Evolutionary conservation across 2,797 vertebrate genomes (phyloP).

Genomic region (Sebastes melanostomus): DNA sequence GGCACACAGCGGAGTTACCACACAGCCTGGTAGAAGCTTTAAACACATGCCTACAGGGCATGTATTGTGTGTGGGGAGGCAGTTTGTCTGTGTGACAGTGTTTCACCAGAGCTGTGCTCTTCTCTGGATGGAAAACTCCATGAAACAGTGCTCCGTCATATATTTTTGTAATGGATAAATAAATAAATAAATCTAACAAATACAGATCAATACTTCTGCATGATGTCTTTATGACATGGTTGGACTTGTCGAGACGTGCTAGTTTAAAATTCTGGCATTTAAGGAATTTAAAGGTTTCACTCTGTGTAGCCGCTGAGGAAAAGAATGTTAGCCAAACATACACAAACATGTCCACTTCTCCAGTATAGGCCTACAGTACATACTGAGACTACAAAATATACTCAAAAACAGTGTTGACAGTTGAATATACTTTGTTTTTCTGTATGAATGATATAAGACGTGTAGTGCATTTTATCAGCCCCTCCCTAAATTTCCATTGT

Average conservation of each 20-base stretch:
- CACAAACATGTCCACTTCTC: background rate
- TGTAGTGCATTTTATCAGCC: background rate
- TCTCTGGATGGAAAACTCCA: background rate
- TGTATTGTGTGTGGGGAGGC: conserved; percentile 2
- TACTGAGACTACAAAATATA: background rate
- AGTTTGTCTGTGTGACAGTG: background rate
- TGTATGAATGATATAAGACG: background rate
- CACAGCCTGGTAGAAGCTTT: background rate
- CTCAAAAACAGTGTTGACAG: too few species aligned
- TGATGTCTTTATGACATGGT: background rate
- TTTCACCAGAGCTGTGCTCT: background rate
- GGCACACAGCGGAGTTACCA: background rate
- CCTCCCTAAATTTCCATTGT: background rate
- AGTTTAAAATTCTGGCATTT: background rate
- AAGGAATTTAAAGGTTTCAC: conserved; percentile 1
- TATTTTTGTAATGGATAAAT: background rate
- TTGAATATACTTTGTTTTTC: background rate
- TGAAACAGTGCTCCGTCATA: background rate
- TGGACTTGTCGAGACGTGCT: conserved; percentile 3
- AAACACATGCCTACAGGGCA: conserved; percentile 24
- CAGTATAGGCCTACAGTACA: background rate
- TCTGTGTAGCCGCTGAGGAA: background rate
- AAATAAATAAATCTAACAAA: background rate
- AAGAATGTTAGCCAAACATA: background rate
- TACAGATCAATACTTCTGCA: background rate